A percentile compares a stretch with the other conserved stretches of the same genome.
Evolutionary conservation across 2,797 vertebrate species (phyloP).

Genomic region (Hippocampus kuda): DNA sequence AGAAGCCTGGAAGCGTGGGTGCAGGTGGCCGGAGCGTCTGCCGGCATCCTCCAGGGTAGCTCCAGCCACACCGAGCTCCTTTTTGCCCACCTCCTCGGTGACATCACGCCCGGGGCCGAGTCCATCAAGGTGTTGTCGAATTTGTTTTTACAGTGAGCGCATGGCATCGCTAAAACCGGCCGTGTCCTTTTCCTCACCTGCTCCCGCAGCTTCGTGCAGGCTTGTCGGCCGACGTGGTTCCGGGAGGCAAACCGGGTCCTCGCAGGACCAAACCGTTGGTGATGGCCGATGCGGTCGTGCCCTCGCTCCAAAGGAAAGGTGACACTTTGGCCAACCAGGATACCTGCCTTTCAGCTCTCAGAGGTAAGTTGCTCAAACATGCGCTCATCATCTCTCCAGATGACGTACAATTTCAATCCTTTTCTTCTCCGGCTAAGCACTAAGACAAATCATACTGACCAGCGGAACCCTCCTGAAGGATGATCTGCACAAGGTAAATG

Average conservation of each 20-base stretch:
- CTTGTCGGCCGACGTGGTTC: slow-evolving; percentile 54
- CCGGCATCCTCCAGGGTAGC: slow-evolving; percentile 71
- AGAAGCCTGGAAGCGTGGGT: slow-evolving; percentile 76
- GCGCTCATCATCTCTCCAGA: too few species aligned
- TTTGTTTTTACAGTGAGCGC: neutral
- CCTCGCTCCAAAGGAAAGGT: slow-evolving; percentile 68
- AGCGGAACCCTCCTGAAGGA: slow-evolving; percentile 80
- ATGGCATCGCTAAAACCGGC: neutral
- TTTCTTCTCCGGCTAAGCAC: slow-evolving; percentile 49
- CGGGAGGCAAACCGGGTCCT: slow-evolving; percentile 66
- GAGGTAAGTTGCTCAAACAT: slow-evolving; percentile 52
- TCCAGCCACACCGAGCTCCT: slow-evolving; percentile 71
- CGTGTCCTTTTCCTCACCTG: neutral
- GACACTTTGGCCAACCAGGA: slow-evolving; percentile 76
- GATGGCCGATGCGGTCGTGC: slow-evolving; percentile 41
- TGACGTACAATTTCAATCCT: neutral
- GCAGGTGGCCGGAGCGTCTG: slow-evolving; percentile 69
- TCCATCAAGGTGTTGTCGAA: slow-evolving; percentile 68
- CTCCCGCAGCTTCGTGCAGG: slow-evolving; percentile 63
- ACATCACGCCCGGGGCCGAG: slow-evolving; percentile 75
- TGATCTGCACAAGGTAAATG: slow-evolving; percentile 76
- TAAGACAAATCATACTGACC: slow-evolving; percentile 70
- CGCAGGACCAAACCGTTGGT: slow-evolving; percentile 63
- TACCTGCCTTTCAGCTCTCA: slow-evolving; percentile 68
- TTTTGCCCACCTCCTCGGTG: slow-evolving; percentile 74